Evolutionary conservation across 2,113 vertebrate genomes (phyloP), one percentile per base, ranked within the genome.

Genomic region (Tragelaphus scriptus): DNA sequence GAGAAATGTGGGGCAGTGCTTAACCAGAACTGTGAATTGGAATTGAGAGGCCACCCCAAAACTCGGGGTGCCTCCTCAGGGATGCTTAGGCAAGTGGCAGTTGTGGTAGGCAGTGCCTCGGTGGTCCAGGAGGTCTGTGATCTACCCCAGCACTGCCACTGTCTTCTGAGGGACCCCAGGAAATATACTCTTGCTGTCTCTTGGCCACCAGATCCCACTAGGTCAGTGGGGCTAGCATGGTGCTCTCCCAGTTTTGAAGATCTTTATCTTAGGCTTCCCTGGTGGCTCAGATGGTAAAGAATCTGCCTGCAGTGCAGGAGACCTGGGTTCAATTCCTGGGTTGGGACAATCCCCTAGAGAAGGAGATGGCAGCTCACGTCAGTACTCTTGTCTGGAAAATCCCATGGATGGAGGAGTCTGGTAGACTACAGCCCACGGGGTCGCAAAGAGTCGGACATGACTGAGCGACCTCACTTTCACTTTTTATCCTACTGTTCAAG

Each of bases 211-310:
- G 86, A 53, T 12, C 40, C 51, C 49, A 51, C 17, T 94, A 47
- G 53, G 25, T 26, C 36, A 21, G 5, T 55, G 32, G 53, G 68
- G 1, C 12, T 28, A 44, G 51, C 85, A 61, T 0, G 0, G 11
- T 21, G 3, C 23, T 26, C 17, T 92, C 51, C 26, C 7, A 36
- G 19, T 10, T 63, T 36, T 71, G 68, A 36, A 71, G n/a, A 36
- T 71, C 68, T 71, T 71, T 36, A 71, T 71, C 68, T 10, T 71
- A 12, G 17, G n/a, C 68, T 71, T 36, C 68, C 68, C n/a, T 71
- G 68, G n/a, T 23, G 9, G n/a, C 19, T 71, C n/a, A 71, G n/a
- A 12, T 0, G 4, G 68, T 71, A 36, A 71, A 71, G 68, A 36
- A 71, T 71, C n/a, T 36, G 68, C 32, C 9, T 36, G n/a, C 25